Percentiles rank a stretch among this genome's conserved stretches.
Conservation (phyloP, 2,888 invertebrate genomes). For the Dasysyrphus tricinctus region DNA sequence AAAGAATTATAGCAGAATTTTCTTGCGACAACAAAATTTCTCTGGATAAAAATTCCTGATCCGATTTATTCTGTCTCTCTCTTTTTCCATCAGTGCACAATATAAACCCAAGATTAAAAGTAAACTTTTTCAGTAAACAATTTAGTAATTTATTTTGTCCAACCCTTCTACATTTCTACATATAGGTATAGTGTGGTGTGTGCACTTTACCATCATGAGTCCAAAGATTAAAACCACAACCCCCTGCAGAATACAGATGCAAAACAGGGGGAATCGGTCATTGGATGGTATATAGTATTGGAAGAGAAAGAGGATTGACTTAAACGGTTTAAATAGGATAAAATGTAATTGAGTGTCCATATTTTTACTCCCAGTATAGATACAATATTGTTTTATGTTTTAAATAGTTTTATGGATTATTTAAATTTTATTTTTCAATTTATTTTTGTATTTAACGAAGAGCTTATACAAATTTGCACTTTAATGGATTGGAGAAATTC, state of each 20-base stretch:
- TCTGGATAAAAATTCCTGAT: not conserved
- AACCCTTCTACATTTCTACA: not conserved
- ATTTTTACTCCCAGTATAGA: not conserved
- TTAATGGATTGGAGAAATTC: constrained; percentile 1
- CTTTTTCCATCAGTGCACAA: not conserved
- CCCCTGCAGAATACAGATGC: not conserved
- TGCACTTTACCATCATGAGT: not conserved
- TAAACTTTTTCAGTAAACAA: constrained; percentile 12
- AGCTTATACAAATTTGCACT: constrained; percentile 27
- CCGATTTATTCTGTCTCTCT: not conserved
- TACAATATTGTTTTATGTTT: constrained; percentile 28
- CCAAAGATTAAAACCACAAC: constrained; percentile 15
- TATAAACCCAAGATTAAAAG: not conserved
- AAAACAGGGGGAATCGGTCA: not conserved
- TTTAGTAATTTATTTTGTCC: constrained; percentile 10
- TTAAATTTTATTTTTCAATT: not conserved
- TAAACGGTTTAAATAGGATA: constrained; percentile 24
- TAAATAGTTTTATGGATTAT: constrained; percentile 22
- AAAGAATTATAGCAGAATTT: not conserved
- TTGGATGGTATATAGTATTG: too few species aligned
- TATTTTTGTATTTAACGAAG: not conserved
- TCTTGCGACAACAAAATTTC: not conserved
- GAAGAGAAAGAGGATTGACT: not conserved
- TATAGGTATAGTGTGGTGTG: not conserved
- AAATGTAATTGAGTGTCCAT: constrained; percentile 29